These are phyloP conservation scores for Elysia crispata DNA, from an alignment of 2,888 invertebrate genomes.

Conservation along the genomic window DNA sequence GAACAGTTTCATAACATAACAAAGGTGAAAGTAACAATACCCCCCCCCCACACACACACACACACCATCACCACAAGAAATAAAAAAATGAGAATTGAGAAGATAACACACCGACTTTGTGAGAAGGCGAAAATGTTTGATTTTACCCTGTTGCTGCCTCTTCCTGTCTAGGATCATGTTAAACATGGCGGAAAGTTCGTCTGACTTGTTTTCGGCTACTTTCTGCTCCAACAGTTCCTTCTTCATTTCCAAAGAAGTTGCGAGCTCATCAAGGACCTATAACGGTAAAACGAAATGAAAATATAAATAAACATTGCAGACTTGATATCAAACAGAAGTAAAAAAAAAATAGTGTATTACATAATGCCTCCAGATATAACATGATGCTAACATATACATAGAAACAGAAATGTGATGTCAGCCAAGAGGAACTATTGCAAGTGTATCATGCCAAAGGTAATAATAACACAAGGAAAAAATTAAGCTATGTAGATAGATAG, in stretches of 20 bases:
- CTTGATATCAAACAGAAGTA: not conserved
- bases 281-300: conserved; percentile 13
- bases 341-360: not conserved
- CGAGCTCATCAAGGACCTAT: conserved; percentile 74
- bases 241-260: conserved; percentile 68
- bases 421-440: no score
- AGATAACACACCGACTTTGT: no score
- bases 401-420: no score
- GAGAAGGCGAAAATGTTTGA: no score
- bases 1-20: no score
- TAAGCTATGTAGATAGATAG: no score
- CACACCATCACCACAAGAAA: not conserved
- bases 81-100: not conserved
- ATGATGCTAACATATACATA: no score
- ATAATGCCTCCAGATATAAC: no score
- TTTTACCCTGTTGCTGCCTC: conserved; percentile 69
- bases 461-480: no score
- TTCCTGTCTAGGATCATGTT: conserved; percentile 76
- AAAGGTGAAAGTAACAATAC: no score
- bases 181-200: conserved; percentile 77
- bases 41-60: not conserved
- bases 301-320: conserved; percentile 1
- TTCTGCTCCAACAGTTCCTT: conserved; percentile 70
- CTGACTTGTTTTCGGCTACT: conserved; percentile 75
- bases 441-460: no score